Evolutionary conservation across 1,140 invertebrate species (phyloP), one percentile per base, ranked within the genome.

Genomic region (Helicorthomorpha holstii): DNA sequence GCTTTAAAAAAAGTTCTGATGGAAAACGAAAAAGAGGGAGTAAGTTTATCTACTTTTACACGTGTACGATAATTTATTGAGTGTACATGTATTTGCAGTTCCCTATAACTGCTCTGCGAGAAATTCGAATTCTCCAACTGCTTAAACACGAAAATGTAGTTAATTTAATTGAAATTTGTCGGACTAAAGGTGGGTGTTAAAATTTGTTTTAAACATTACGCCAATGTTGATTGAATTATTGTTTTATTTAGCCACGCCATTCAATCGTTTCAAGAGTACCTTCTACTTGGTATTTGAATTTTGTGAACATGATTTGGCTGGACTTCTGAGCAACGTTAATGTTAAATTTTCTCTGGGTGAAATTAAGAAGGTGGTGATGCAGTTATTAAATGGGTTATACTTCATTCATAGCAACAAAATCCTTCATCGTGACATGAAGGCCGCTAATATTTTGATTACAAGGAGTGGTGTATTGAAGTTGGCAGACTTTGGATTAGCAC

Each of bases 11-110:
- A 98, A 72, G 90, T 98, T 25, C 68, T 98, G 2, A 98, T 98
- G 92, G 94, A 98, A 62, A 98, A 98, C 72, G 95, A 99, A 73
- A 96, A 96, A 70, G 94, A 98, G 78, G 93, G 95, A 51, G 86
- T 90, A 74, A 73, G 76, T 77, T 23, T 21, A 41, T 44, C 19
- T 38, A n/a, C n/a, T n/a, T n/a, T n/a, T n/a, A n/a, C 4, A 22
- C 3, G 14, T 22, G 4, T 10, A 22, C 3, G 43, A 10, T 54
- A n/a, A 23, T 26, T 48, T n/a, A n/a, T 42, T 53, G 2, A 43
- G 34, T 29, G 7, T 45, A n/a, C n/a, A n/a, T 14, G 23, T 51
- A 25, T 54, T 23, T 38, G 57, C 66, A 90, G 83, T 98, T 98
- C 71, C 95, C 95, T 0, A 98, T 98, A 50, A 98, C 95, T 42